phyloP scores from a whole-genome alignment of 2,113 vertebrate genomes.

The Pygoscelis antarcticus region DNA sequence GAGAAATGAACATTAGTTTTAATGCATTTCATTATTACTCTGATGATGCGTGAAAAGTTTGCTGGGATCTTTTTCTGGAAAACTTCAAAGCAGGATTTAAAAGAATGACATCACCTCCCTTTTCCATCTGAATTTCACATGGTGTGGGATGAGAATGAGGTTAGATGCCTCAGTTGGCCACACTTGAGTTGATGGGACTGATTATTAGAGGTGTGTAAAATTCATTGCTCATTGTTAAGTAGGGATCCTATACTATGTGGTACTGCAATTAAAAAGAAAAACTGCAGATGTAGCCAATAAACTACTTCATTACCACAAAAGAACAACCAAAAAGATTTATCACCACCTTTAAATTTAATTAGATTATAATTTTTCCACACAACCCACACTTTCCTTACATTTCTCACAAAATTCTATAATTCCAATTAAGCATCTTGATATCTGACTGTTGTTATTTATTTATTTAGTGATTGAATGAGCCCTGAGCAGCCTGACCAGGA shows the following conservation, averaged over 20 bases:
- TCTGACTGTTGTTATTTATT: neutral
- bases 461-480: neutral
- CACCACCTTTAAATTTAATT: neutral
- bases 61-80: neutral
- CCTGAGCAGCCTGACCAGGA: neutral
- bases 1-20: constrained; percentile 26
- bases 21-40: constrained; percentile 41
- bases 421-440: neutral
- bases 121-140: neutral
- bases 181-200: neutral
- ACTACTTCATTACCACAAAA: neutral
- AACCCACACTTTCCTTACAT: neutral
- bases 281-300: neutral
- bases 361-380: neutral
- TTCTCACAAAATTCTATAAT: neutral
- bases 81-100: constrained; percentile 29
- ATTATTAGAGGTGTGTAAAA: neutral
- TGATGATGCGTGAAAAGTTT: constrained; percentile 22
- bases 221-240: neutral
- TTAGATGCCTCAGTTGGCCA: neutral
- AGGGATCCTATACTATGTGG: neutral
- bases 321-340: neutral
- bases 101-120: constrained; percentile 7
- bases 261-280: neutral
- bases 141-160: neutral